phyloP scores from a whole-genome alignment of 1,140 invertebrate genomes.

The Anastrepha obliqua region DNA sequence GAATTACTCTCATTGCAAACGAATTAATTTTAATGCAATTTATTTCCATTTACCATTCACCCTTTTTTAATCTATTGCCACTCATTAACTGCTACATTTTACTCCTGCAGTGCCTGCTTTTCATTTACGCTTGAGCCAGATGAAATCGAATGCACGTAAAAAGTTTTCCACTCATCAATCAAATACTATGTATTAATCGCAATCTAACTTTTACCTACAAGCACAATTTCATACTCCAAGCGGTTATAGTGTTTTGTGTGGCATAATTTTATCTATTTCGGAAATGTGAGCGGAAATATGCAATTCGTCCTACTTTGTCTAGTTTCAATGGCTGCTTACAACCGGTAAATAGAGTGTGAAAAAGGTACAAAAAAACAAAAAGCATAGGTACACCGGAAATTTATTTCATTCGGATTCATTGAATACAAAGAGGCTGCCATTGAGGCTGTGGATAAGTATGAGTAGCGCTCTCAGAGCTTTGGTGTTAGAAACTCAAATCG shows the following conservation, averaged over 20 bases:
- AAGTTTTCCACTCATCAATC: not conserved
- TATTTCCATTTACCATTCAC: no score
- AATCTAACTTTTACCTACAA: not conserved
- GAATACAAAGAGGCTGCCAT: not conserved
- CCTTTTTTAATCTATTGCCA: no score
- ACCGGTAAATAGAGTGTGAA: slow-evolving; percentile 9
- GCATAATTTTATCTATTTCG: slow-evolving; percentile 7
- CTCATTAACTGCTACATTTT: no score
- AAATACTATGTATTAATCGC: not conserved
- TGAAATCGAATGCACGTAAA: no score
- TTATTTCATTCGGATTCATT: slow-evolving; percentile 12
- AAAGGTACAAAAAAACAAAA: not conserved
- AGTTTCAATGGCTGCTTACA: slow-evolving; percentile 22
- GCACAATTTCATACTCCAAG: not conserved
- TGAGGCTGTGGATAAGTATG: not conserved
- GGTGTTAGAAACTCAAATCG: not conserved
- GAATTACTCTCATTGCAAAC: no score
- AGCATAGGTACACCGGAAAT: not conserved
- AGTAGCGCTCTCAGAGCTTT: not conserved
- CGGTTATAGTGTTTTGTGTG: not conserved
- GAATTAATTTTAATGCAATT: no score
- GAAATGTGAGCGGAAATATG: slow-evolving; percentile 31
- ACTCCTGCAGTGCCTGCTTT: no score
- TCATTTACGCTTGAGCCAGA: no score
- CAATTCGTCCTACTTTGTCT: slow-evolving; percentile 40